Evolutionary conservation across 2,797 vertebrate genomes (phyloP).

Genomic region (Scolopax rusticola): DNA sequence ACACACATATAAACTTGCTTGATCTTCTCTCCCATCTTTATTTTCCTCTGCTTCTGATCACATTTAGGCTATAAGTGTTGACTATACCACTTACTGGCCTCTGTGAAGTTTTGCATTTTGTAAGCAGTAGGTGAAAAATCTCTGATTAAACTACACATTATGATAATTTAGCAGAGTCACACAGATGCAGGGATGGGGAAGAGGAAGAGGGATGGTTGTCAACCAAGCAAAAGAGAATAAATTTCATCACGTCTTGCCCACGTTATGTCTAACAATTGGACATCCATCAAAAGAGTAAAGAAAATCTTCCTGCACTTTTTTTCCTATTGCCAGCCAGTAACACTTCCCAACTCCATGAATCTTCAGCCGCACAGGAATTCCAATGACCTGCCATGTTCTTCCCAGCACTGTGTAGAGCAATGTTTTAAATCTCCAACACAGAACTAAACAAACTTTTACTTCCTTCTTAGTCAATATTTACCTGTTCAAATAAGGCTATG

Average conservation of each 20-base stretch:
- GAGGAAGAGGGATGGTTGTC: rapidly evolving
- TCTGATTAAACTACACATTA: not conserved
- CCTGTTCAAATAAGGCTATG: not conserved
- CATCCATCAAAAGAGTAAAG: not conserved
- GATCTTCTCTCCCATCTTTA: not conserved
- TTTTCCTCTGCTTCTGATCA: not conserved
- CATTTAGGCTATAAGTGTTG: not conserved
- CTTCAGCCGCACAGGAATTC: not conserved
- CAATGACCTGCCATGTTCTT: not conserved
- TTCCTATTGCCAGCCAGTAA: not conserved
- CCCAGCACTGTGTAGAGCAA: not conserved
- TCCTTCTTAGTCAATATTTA: constrained; percentile 39
- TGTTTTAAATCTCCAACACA: not conserved
- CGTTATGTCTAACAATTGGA: not conserved
- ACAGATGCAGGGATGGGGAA: not conserved
- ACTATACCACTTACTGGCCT: not conserved
- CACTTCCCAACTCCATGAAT: rapidly evolving
- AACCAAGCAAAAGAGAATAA: not conserved
- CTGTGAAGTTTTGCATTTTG: not conserved
- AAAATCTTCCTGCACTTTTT: not conserved
- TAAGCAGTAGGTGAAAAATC: not conserved
- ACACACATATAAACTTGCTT: not conserved
- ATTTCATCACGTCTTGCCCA: not conserved
- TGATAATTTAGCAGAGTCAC: not conserved
- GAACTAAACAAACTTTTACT: constrained; percentile 20